Conservation (phyloP, 2,797 vertebrate species). For the Hippopotamyrus pictus region DNA sequence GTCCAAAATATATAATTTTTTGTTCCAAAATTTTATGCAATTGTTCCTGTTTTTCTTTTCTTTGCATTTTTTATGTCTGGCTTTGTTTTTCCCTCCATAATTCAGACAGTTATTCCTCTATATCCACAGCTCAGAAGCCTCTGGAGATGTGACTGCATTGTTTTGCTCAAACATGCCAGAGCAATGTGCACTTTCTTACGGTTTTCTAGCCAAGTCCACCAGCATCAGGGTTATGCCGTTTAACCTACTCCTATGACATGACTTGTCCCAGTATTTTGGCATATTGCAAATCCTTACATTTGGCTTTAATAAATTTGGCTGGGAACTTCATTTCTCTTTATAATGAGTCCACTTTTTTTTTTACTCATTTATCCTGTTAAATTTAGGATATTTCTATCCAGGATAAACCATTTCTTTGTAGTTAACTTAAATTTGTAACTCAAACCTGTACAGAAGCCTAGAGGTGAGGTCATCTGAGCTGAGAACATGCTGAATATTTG, state of each 20-base stretch:
- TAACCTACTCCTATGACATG: not conserved
- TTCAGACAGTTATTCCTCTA: not conserved
- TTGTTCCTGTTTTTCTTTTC: conserved; percentile 7
- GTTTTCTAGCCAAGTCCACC: not conserved
- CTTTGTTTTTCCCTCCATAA: not conserved
- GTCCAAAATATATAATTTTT: conserved; percentile 7
- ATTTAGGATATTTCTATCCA: not conserved
- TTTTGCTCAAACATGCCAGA: not conserved
- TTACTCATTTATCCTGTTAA: not conserved
- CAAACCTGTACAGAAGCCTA: conserved; percentile 4
- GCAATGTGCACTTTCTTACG: not conserved
- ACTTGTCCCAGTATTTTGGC: conserved; percentile 9
- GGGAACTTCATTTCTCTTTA: not conserved
- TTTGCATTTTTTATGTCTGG: conserved; percentile 9
- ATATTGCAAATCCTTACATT: not conserved
- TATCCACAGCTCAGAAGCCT: conserved; percentile 11
- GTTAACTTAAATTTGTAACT: not conserved
- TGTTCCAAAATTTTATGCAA: not conserved
- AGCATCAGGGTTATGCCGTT: not conserved
- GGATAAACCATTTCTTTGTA: not conserved
- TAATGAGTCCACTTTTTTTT: not conserved
- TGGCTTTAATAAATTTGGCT: conserved; percentile 5
- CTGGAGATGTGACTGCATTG: conserved; percentile 7
- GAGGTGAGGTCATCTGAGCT: not conserved
- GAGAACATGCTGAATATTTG: not conserved